Evolutionary conservation across 2,113 vertebrate species (phyloP).

Genomic region (Ranitomeya imitator): DNA sequence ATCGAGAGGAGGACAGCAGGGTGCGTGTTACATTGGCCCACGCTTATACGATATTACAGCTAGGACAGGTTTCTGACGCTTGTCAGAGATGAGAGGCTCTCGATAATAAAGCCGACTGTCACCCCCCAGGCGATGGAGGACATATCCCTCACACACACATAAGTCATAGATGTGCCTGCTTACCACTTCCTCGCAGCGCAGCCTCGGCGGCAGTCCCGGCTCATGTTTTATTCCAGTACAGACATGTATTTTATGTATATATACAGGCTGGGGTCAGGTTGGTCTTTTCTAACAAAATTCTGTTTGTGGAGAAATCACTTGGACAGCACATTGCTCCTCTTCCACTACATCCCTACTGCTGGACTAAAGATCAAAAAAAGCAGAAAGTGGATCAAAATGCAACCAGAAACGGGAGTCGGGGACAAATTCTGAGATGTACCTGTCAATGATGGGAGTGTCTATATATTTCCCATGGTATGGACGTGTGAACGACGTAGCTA

Average conservation of each 20-base stretch:
- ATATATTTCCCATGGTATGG: too few species aligned
- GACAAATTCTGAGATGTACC: not conserved
- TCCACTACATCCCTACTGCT: not conserved
- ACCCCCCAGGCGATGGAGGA: not conserved
- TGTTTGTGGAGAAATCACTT: not conserved
- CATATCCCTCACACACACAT: not conserved
- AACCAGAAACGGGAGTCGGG: not conserved
- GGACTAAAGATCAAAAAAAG: not conserved
- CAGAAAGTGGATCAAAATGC: not conserved
- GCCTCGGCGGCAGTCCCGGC: not conserved
- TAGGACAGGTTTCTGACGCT: not conserved
- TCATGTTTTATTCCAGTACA: not conserved
- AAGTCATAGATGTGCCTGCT: not conserved
- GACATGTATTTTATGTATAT: not conserved
- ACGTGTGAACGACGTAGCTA: too few species aligned
- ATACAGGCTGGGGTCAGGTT: not conserved
- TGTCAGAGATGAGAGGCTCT: constrained; percentile 8
- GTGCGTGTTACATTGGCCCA: not conserved
- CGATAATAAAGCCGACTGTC: constrained; percentile 7
- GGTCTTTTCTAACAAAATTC: not conserved
- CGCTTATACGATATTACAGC: not conserved
- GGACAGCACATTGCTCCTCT: not conserved
- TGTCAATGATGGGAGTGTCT: too few species aligned
- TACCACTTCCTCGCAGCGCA: not conserved
- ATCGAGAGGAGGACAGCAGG: not conserved